Conservation (phyloP, 2,113 vertebrate genomes). For the Sminthopsis crassicaudata region DNA sequence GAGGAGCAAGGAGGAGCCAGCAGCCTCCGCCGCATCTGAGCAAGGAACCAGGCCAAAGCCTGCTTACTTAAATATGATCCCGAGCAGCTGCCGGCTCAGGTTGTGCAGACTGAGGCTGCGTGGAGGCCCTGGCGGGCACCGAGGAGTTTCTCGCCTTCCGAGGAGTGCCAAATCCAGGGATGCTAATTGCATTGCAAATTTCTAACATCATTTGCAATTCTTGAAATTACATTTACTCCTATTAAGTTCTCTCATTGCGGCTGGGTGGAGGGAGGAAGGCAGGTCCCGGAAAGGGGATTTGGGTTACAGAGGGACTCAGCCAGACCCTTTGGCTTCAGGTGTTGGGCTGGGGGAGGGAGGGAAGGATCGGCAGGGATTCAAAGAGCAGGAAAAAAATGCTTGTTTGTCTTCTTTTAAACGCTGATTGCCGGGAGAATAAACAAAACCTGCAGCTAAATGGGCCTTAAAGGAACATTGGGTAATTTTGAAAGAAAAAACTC, state of each 20-base stretch:
- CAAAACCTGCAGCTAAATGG: slow-evolving; percentile 74
- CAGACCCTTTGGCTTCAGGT: slow-evolving; percentile 66
- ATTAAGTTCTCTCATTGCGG: slow-evolving; percentile 83
- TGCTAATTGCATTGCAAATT: slow-evolving; percentile 87
- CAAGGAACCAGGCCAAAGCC: slow-evolving; percentile 32
- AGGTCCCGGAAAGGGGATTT: slow-evolving; percentile 64
- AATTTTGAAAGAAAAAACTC: slow-evolving; percentile 72
- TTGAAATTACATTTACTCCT: slow-evolving; percentile 84
- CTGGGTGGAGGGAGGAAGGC: slow-evolving; percentile 66
- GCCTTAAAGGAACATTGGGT: slow-evolving; percentile 76
- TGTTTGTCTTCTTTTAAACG: slow-evolving; percentile 78
- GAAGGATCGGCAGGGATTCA: slow-evolving; percentile 45
- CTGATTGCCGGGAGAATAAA: slow-evolving; percentile 78
- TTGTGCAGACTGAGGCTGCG: slow-evolving; percentile 60
- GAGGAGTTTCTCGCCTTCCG: slow-evolving; percentile 81
- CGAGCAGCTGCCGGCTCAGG: slow-evolving; percentile 71
- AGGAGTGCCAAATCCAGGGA: slow-evolving; percentile 86
- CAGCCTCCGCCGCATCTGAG: background rate
- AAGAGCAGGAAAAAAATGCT: slow-evolving; percentile 77
- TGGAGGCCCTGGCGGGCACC: slow-evolving; percentile 71
- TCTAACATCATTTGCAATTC: slow-evolving; percentile 86
- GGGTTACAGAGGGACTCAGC: slow-evolving; percentile 71
- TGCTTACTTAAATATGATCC: slow-evolving; percentile 64
- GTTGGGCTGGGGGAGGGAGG: slow-evolving; percentile 75
- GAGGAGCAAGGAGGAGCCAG: slow-evolving; percentile 53